These are phyloP conservation scores for Aphodius granarius DNA, from an alignment of 2,888 invertebrate species.

Conservation along the genomic window DNA sequence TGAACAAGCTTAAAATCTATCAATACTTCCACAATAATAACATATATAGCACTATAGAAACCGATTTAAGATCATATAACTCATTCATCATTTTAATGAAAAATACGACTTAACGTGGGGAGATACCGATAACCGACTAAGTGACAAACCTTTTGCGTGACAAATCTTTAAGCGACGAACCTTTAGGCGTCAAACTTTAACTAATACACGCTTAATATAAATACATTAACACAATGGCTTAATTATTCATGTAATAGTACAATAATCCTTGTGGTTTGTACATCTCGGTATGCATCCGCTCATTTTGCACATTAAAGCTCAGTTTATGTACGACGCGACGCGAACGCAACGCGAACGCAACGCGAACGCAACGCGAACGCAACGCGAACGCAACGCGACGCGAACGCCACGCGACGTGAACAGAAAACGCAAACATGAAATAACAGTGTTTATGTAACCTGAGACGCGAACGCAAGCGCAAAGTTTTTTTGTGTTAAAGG, in stretches of 20 bases:
- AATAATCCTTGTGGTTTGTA: neutral
- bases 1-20: neutral
- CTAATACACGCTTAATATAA: neutral
- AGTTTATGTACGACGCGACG: no score
- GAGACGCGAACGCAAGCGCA: no score
- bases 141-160: neutral
- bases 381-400: no score
- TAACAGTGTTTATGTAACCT: no score
- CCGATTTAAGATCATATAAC: neutral
- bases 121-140: neutral
- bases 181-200: neutral
- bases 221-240: neutral
- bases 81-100: neutral
- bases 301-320: neutral
- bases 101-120: neutral
- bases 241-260: neutral
- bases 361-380: no score
- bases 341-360: no score
- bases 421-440: no score
- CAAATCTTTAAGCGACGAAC: neutral
- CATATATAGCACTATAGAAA: neutral
- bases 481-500: no score
- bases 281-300: neutral
- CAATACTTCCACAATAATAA: neutral
- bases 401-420: no score